These are phyloP conservation scores for Platerodrilus igneus DNA, from an alignment of 2,888 invertebrate species.

Conservation along the genomic window DNA sequence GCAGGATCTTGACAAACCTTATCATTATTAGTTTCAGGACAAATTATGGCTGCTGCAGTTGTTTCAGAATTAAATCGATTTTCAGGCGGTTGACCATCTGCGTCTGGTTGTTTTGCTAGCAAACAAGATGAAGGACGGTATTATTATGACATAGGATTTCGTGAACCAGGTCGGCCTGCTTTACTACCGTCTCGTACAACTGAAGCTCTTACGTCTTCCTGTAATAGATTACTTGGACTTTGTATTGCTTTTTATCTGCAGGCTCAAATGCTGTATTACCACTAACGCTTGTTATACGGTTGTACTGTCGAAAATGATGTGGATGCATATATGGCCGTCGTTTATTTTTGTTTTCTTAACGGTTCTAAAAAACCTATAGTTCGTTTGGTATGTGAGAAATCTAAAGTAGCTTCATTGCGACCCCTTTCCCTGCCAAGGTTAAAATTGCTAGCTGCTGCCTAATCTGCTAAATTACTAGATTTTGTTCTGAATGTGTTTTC, in stretches of 20 bases:
- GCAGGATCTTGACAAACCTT: slow-evolving; percentile 46
- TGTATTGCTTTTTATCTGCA: slow-evolving; percentile 55
- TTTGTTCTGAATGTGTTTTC: no score
- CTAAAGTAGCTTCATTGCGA: no score
- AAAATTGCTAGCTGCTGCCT: no score
- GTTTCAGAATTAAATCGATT: slow-evolving; percentile 53
- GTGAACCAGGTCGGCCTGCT: slow-evolving; percentile 51
- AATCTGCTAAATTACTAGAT: no score
- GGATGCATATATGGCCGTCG: slow-evolving; percentile 50
- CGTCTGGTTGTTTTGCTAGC: slow-evolving; percentile 53
- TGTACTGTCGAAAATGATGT: slow-evolving; percentile 44
- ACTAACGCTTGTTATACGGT: slow-evolving; percentile 44
- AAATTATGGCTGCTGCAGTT: slow-evolving; percentile 48
- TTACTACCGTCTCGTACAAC: slow-evolving; percentile 62
- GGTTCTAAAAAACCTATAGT: no score
- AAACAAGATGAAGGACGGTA: slow-evolving; percentile 49
- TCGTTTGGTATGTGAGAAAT: no score
- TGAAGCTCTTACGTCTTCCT: slow-evolving; percentile 61
- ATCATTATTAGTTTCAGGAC: slow-evolving; percentile 46
- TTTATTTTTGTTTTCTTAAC: no score
- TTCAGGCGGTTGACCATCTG: slow-evolving; percentile 53
- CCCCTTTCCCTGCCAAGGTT: no score
- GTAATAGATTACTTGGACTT: slow-evolving; percentile 56
- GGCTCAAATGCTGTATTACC: slow-evolving; percentile 47
- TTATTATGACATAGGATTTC: slow-evolving; percentile 42